These are phyloP conservation scores for Cantharis rustica DNA, from an alignment of 2,888 invertebrate species.

Conservation along the genomic window DNA sequence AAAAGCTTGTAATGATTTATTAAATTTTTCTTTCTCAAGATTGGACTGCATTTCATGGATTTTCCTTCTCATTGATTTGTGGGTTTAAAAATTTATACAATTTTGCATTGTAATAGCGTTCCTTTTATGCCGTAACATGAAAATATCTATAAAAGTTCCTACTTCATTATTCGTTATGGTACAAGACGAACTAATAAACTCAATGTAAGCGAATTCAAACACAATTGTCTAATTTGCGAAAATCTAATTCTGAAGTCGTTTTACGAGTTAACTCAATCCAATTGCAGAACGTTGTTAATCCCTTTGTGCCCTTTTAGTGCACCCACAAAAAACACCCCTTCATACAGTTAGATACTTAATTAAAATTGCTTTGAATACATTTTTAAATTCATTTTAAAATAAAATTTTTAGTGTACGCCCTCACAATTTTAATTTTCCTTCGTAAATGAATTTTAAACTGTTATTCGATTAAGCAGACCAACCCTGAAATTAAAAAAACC, in stretches of 20 bases:
- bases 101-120: neutral
- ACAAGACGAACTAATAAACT: conserved; percentile 19
- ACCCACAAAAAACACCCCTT: conserved; percentile 36
- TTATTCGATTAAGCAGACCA: neutral
- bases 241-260: conserved; percentile 44
- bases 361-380: conserved; percentile 21
- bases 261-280: conserved; percentile 42
- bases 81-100: neutral
- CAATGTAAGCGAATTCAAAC: conserved; percentile 46
- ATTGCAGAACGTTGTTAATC: conserved; percentile 44
- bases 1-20: neutral
- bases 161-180: conserved; percentile 20
- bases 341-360: conserved; percentile 39
- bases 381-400: neutral
- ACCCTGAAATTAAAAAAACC: neutral
- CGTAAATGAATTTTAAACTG: neutral
- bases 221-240: conserved; percentile 48
- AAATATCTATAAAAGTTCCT: conserved; percentile 14
- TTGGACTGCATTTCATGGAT: neutral
- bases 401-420: neutral
- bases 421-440: neutral
- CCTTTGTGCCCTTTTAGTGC: conserved; percentile 39
- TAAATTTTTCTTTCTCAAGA: neutral
- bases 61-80: neutral
- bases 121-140: conserved; percentile 12